Conservation (phyloP, 37 sponge, comb jelly and placozoan genomes). For the Halisarca cf. caerulea region DNA sequence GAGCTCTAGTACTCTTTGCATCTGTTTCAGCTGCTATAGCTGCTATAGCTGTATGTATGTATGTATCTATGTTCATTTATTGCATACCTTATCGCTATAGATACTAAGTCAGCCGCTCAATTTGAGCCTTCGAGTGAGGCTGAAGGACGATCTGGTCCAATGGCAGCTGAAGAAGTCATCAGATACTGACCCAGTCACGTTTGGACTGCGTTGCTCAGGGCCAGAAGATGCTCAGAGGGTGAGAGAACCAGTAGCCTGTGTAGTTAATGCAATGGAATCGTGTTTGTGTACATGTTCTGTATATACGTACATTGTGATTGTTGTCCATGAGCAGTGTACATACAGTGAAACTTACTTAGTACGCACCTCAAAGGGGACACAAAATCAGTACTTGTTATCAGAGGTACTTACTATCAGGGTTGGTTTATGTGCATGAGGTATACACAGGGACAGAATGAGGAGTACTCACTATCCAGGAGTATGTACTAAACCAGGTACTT, state of each 20-base stretch:
- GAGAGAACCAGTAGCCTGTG: too few species aligned
- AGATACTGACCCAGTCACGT: conserved; percentile 15
- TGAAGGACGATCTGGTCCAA: conserved; percentile 64
- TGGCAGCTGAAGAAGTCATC: conserved; percentile 43
- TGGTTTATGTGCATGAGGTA: too few species aligned
- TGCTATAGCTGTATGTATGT: background rate
- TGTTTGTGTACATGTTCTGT: background rate
- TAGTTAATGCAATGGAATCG: background rate
- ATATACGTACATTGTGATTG: background rate
- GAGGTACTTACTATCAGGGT: too few species aligned
- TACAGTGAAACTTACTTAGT: too few species aligned
- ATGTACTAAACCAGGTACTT: too few species aligned
- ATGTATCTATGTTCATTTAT: background rate
- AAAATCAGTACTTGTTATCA: too few species aligned
- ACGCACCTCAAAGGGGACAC: too few species aligned
- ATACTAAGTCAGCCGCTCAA: background rate
- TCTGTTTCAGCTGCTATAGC: background rate
- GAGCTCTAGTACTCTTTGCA: background rate
- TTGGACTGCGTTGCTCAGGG: conserved; percentile 41
- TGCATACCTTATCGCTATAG: background rate
- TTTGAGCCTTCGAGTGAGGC: conserved; percentile 13
- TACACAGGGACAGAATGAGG: too few species aligned
- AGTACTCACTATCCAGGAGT: too few species aligned
- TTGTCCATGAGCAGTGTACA: background rate
- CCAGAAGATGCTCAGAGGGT: conserved; percentile 47